Percentiles rank a stretch among this genome's conserved stretches.
Conservation (phyloP, 1,140 invertebrate species). For the Frieseomelitta varia region DNA sequence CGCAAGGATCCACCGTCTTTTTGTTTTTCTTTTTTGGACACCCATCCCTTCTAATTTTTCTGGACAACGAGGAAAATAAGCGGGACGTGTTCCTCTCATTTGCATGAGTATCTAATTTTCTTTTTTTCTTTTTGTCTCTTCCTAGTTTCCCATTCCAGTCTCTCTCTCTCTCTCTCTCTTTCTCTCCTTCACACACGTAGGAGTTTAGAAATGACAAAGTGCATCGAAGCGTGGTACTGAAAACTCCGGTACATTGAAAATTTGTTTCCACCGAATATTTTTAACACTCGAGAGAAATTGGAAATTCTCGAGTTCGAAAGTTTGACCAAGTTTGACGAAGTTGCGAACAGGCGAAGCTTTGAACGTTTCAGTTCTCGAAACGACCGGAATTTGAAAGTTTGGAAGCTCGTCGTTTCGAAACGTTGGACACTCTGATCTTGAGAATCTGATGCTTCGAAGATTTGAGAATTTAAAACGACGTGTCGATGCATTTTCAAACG, state of each 20-base stretch:
- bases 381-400: no score
- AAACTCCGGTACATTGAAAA: no score
- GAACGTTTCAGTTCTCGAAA: no score
- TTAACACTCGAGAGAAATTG: no score
- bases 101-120: constrained; percentile 41
- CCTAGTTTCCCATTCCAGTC: background rate
- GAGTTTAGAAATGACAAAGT: background rate
- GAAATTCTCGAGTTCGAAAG: no score
- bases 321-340: no score
- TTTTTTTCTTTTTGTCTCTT: constrained; percentile 12
- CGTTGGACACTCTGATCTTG: no score
- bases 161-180: constrained; percentile 15
- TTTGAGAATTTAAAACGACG: background rate
- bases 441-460: background rate
- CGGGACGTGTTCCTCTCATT: constrained; percentile 43
- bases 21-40: no score
- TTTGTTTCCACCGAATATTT: no score
- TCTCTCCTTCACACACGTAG: constrained; percentile 25
- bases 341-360: no score
- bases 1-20: constrained; percentile 20
- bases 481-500: background rate
- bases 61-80: constrained; percentile 30
- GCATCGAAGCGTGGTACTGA: background rate
- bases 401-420: no score
- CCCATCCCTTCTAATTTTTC: background rate